phyloP scores from a whole-genome alignment of 2,888 invertebrate species.

The Napeogenes sylphis region DNA sequence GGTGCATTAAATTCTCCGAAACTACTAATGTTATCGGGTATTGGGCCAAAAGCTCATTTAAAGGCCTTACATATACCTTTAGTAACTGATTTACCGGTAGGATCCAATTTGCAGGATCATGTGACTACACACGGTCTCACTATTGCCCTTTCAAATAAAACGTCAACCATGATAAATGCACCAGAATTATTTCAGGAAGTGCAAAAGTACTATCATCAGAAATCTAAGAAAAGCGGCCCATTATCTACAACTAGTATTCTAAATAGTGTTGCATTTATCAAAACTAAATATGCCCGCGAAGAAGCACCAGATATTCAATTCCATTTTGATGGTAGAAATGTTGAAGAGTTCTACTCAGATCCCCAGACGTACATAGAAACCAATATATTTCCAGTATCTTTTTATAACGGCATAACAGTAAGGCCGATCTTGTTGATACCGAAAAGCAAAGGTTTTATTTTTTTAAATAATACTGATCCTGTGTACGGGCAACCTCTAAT shows the following conservation, averaged over 20 bases:
- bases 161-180: conserved; percentile 64
- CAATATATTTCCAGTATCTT: conserved; percentile 76
- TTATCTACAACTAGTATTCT: conserved; percentile 75
- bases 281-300: conserved; percentile 67
- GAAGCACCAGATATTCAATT: conserved; percentile 82
- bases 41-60: conserved; percentile 79
- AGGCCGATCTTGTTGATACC: conserved; percentile 81
- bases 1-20: conserved; percentile 81
- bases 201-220: conserved; percentile 58
- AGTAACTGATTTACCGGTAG: conserved; percentile 82
- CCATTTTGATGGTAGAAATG: conserved; percentile 78
- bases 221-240: conserved; percentile 67
- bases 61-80: conserved; percentile 72
- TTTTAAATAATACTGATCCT: conserved; percentile 83
- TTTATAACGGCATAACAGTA: conserved; percentile 79
- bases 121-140: conserved; percentile 79
- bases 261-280: conserved; percentile 78
- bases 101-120: conserved; percentile 86
- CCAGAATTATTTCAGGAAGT: conserved; percentile 63
- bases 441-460: conserved; percentile 79
- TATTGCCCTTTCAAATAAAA: conserved; percentile 70
- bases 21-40: conserved; percentile 80
- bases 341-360: conserved; percentile 77
- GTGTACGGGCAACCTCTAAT: conserved; percentile 84
- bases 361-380: conserved; percentile 71